phyloP scores from a whole-genome alignment of 2,797 vertebrate species.

The Pangasius macronema region DNA sequence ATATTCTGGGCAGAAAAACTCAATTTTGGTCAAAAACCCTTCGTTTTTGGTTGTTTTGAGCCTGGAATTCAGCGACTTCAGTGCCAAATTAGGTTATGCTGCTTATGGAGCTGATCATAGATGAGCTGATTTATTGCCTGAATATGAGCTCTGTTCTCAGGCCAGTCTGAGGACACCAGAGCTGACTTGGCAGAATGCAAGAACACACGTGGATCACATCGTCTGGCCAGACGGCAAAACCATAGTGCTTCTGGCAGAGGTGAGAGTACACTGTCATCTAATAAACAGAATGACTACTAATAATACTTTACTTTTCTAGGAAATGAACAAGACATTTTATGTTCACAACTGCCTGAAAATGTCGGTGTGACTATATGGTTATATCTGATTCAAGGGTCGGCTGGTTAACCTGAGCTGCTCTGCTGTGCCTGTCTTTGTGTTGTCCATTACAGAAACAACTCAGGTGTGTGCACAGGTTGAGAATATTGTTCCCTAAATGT shows the following conservation, averaged over 20 bases:
- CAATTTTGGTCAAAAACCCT: background rate
- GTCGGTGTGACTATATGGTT: conserved; percentile 16
- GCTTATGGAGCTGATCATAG: background rate
- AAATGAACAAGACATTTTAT: background rate
- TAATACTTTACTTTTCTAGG: background rate
- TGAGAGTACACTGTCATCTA: conserved; percentile 58
- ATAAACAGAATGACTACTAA: background rate
- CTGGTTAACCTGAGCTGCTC: conserved; percentile 94
- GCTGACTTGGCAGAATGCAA: conserved; percentile 88
- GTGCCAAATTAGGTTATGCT: background rate
- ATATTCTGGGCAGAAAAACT: background rate
- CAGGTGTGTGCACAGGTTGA: conserved; percentile 67
- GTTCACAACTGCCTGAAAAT: background rate
- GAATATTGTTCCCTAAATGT: background rate
- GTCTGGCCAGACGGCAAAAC: conserved; percentile 94
- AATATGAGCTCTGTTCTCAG: conserved; percentile 66
- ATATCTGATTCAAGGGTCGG: conserved; percentile 77
- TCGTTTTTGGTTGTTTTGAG: background rate
- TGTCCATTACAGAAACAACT: conserved; percentile 92
- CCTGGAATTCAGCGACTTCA: background rate
- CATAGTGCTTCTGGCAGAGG: conserved; percentile 90
- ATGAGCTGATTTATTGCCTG: background rate
- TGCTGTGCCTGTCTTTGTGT: conserved; percentile 89
- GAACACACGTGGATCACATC: conserved; percentile 90
- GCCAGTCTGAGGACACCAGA: conserved; percentile 84